A percentile compares a stretch with the other conserved stretches of the same genome.
Conservation (phyloP, 2,888 invertebrate species). For the Notocelia uddmanniana region DNA sequence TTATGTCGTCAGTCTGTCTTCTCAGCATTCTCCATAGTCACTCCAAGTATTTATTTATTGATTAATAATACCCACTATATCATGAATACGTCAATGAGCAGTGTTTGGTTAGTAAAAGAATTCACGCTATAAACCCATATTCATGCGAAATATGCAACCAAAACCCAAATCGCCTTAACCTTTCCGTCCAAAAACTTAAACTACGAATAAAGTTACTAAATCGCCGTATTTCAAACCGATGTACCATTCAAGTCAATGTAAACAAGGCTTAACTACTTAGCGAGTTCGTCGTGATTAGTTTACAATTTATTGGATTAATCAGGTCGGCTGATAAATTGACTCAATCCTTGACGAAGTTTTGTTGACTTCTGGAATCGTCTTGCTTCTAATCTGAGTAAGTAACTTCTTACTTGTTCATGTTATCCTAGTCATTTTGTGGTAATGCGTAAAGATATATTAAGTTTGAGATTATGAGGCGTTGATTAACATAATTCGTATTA, state of each 20-base stretch:
- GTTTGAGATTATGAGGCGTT: neutral
- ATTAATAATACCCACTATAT: neutral
- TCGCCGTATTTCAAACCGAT: neutral
- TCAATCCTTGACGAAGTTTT: conserved; percentile 33
- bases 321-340: conserved; percentile 32
- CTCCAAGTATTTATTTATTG: neutral
- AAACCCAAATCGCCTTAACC: neutral
- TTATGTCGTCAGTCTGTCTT: too few species aligned
- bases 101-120: too few species aligned
- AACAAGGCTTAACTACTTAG: conserved; percentile 38
- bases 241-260: conserved; percentile 19
- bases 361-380: conserved; percentile 22
- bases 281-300: conserved; percentile 39
- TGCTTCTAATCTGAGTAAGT: neutral
- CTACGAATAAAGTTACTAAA: conserved; percentile 19
- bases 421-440: neutral
- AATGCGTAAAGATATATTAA: neutral
- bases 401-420: neutral
- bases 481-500: too few species aligned
- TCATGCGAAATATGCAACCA: neutral
- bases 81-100: neutral
- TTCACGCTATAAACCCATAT: too few species aligned
- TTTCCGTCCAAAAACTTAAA: conserved; percentile 19
- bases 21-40: too few species aligned
- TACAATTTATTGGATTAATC: conserved; percentile 44